Evolutionary conservation across 1,140 invertebrate species (phyloP).

Genomic region (Lepidurus packardi): DNA sequence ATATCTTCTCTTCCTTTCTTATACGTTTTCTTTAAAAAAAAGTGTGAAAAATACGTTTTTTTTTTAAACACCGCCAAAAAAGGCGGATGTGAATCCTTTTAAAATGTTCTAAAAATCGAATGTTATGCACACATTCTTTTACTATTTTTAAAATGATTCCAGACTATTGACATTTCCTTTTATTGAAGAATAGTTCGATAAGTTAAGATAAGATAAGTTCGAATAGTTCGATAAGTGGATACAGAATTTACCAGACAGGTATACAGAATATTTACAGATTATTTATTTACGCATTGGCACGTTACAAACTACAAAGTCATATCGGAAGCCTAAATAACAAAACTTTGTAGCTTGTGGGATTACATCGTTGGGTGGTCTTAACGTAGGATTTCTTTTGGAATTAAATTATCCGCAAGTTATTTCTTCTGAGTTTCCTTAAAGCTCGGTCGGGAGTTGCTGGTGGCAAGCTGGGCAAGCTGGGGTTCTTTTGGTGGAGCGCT

Average conservation of each 20-base stretch:
- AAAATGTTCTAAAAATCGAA: too few relatives aligned
- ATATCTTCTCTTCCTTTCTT: not conserved
- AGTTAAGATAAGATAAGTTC: too few relatives aligned
- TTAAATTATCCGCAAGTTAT: not conserved
- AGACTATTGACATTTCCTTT: not conserved
- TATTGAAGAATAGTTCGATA: not conserved
- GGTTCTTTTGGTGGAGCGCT: not conserved
- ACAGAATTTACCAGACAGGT: too few relatives aligned
- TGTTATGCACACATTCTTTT: too few relatives aligned
- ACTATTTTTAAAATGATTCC: not conserved
- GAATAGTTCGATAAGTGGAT: too few relatives aligned
- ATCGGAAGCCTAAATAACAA: not conserved
- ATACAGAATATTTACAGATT: not conserved
- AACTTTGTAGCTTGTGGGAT: not conserved
- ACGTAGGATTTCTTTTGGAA: not conserved
- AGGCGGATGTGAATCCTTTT: too few relatives aligned
- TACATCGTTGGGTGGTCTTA: slow-evolving; percentile 3
- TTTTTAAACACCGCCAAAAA: too few relatives aligned
- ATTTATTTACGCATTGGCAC: slow-evolving; percentile 4
- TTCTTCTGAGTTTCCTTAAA: not conserved
- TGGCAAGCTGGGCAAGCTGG: not conserved
- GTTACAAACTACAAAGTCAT: not conserved
- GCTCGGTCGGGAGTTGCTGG: not conserved
- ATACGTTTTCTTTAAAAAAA: too few relatives aligned
- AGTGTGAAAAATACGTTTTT: too few relatives aligned